These are phyloP conservation scores for Sipha maydis DNA, from an alignment of 2,888 invertebrate genomes.

Conservation along the genomic window DNA sequence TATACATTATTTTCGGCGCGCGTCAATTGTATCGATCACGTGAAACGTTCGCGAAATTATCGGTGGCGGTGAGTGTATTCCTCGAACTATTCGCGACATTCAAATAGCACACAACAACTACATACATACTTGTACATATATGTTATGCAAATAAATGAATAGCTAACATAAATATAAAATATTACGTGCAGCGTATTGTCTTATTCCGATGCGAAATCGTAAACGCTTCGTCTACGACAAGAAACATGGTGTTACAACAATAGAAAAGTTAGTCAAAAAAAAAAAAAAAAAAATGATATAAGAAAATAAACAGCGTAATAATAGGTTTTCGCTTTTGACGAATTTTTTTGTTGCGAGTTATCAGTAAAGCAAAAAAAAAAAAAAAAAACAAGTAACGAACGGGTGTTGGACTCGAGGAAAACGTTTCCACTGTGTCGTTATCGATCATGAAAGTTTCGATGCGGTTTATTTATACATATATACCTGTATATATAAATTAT, in stretches of 20 bases:
- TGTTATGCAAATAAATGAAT: background rate
- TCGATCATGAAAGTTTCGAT: conserved; percentile 41
- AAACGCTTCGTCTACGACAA: background rate
- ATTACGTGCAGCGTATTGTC: background rate
- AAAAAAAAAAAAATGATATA: background rate
- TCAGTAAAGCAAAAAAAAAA: background rate
- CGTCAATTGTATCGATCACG: conserved; percentile 36
- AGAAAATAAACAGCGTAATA: background rate
- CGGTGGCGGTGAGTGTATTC: conserved; percentile 9
- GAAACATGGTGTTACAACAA: background rate
- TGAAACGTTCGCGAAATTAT: background rate
- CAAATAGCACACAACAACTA: background rate
- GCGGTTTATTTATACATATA: background rate
- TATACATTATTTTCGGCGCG: background rate
- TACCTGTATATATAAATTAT: background rate
- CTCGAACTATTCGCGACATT: background rate
- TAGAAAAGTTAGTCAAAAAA: background rate
- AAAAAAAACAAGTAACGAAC: conserved; percentile 4
- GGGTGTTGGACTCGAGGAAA: background rate
- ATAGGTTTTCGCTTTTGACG: background rate
- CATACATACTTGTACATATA: background rate
- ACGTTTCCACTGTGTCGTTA: background rate
- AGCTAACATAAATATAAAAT: background rate
- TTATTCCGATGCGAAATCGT: background rate
- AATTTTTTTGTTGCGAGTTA: background rate